phyloP scores from a whole-genome alignment of 2,113 vertebrate species.

The Spilogale gracilis region DNA sequence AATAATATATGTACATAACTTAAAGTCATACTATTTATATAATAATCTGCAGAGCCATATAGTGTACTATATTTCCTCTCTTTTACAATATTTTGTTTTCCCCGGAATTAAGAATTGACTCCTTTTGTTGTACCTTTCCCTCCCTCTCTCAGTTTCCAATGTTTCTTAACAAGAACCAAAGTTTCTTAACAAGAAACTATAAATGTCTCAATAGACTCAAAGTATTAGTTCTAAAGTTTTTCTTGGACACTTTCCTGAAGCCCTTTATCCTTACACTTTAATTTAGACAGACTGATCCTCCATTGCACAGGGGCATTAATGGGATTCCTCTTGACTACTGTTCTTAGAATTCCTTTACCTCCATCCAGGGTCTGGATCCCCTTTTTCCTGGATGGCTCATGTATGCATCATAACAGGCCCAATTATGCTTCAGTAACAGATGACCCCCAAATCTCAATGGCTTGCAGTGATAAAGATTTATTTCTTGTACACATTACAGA shows the following conservation, averaged over 20 bases:
- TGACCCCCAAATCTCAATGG: background rate
- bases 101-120: background rate
- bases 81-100: background rate
- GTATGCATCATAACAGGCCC: background rate
- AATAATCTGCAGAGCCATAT: background rate
- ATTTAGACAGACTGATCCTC: background rate
- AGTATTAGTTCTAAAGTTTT: background rate
- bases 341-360: background rate
- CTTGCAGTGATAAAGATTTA: background rate
- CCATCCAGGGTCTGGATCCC: background rate
- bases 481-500: background rate
- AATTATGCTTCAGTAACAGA: slow-evolving; percentile 14
- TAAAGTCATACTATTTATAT: background rate
- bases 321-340: background rate
- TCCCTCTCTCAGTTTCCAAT: background rate
- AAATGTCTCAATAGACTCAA: background rate
- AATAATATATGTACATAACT: background rate
- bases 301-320: background rate
- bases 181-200: slow-evolving; percentile 5
- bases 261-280: background rate
- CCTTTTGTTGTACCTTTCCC: background rate
- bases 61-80: background rate
- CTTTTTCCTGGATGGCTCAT: background rate
- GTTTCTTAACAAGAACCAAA: background rate
- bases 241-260: background rate